Conservation (phyloP, 2,797 vertebrate genomes). For the Sparidentex hasta region DNA sequence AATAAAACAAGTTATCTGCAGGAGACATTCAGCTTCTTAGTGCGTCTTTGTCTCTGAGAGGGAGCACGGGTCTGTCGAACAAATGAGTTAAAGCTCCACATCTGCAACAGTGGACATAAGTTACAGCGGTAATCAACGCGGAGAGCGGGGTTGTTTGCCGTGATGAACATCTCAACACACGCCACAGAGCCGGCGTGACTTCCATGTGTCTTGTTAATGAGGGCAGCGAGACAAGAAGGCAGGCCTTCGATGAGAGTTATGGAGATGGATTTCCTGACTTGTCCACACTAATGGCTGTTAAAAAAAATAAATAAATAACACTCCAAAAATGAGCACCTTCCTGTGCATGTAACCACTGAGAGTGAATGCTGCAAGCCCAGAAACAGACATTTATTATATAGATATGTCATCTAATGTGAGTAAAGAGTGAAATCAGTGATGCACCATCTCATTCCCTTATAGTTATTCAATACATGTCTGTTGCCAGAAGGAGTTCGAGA, state of each 20-base stretch:
- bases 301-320: conserved; percentile 17
- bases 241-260: conserved; percentile 43
- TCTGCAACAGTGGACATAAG: conserved; percentile 44
- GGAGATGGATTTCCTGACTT: conserved; percentile 46
- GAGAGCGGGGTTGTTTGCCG: conserved; percentile 46
- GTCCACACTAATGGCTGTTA: conserved; percentile 36
- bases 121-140: conserved; percentile 55
- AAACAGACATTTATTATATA: conserved; percentile 2
- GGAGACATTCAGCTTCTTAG: conserved; percentile 21
- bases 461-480: not conserved
- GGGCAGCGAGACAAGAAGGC: conserved; percentile 49
- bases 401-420: conserved; percentile 7
- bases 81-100: conserved; percentile 43
- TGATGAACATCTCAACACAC: conserved; percentile 57
- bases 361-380: conserved; percentile 19
- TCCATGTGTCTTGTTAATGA: conserved; percentile 72
- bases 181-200: conserved; percentile 17
- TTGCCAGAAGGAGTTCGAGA: conserved; percentile 4
- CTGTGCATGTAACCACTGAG: not conserved
- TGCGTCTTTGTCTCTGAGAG: conserved; percentile 3
- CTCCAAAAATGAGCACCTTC: conserved; percentile 31
- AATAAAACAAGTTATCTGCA: conserved; percentile 33
- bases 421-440: conserved; percentile 1
- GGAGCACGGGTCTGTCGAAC: not conserved
- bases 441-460: not conserved